Base-by-base conservation (phyloP, 2,113 vertebrate species). In the Variabilichromis moorii region DNA sequence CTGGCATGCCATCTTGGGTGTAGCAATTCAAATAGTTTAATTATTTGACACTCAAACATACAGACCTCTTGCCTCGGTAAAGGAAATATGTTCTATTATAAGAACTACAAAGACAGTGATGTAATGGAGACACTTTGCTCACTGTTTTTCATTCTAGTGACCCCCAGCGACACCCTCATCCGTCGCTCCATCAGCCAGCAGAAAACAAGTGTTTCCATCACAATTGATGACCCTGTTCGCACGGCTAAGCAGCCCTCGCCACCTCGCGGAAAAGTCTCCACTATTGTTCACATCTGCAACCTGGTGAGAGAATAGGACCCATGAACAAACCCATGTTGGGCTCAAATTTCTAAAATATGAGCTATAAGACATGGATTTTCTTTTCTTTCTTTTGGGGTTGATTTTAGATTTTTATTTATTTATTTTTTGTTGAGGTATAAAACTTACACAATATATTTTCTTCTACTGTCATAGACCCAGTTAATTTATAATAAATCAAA, bases 121-220 rank as follows among this genome's bases (percentile, higher is more conserved):
- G 63, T 68, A 85, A 55, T 76, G 4, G 16, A 82, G 6, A 86
- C 6, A 6, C 28, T 33, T 7, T 54, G 2, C 13, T 80, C 5
- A 85, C 63, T 45, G 9, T 71, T 28, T 11, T 33, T 78, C 59
- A 26, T n/a, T 45, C 3, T 55, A 98, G 98, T 97, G 85, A 97
- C 96, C 9, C 95, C 97, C 51, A 95, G 96, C 53, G 97, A 98
- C 66, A 96, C 97, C 12, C 95, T 97, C 92, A 96, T 98, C 68
- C 96, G 97, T n/a, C 97, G 97, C 82, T 98, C 98, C 85, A 97
- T 98, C 94, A 98, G 97, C 94, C 97, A 98, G 92, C 98, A 98
- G 92, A 98, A 97, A 94, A 96, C 96, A 0, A 97, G 97, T 2
- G 97, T 98, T 87, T 98, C 97, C 79, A 96, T 98, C 91, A 98